Conservation (phyloP, 2,888 invertebrate species). For the Drosophila mayaguana region DNA sequence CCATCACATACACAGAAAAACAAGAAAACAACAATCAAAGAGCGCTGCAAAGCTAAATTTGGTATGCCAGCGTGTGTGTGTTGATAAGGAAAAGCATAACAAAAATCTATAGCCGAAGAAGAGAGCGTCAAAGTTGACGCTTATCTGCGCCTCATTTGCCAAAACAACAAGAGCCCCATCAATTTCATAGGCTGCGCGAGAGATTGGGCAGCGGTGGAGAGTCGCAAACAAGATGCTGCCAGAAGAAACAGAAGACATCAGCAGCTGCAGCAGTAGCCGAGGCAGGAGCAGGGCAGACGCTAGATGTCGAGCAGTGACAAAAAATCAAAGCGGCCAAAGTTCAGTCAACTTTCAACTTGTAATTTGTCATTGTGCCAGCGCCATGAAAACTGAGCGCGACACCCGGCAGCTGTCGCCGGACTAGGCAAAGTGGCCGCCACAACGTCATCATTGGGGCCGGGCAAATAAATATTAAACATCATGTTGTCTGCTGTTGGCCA, state of each 20-base stretch:
- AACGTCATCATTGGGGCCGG: constrained; percentile 63
- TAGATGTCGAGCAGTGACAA: constrained; percentile 22
- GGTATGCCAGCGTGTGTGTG: constrained; percentile 12
- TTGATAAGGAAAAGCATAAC: constrained; percentile 54
- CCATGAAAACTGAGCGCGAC: constrained; percentile 58
- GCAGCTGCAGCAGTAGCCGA: not conserved
- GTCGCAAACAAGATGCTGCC: constrained; percentile 58
- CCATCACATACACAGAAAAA: constrained; percentile 3
- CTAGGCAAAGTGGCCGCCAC: constrained; percentile 52
- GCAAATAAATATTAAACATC: constrained; percentile 59
- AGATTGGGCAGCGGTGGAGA: constrained; percentile 55
- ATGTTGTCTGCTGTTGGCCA: constrained; percentile 38
- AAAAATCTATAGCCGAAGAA: constrained; percentile 31
- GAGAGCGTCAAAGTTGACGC: constrained; percentile 75
- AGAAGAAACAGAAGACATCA: constrained; percentile 39
- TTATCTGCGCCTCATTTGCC: constrained; percentile 78
- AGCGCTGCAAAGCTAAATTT: constrained; percentile 9
- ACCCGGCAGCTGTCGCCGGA: constrained; percentile 58
- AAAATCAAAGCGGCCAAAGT: constrained; percentile 63
- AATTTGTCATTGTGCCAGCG: constrained; percentile 78
- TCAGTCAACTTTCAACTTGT: constrained; percentile 80
- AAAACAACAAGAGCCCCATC: constrained; percentile 76
- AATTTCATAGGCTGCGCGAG: constrained; percentile 61
- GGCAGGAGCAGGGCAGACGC: not conserved
- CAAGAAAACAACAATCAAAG: constrained; percentile 11